Base-by-base conservation (phyloP, 2,888 invertebrate species). In the Slavum lentiscoides region DNA sequence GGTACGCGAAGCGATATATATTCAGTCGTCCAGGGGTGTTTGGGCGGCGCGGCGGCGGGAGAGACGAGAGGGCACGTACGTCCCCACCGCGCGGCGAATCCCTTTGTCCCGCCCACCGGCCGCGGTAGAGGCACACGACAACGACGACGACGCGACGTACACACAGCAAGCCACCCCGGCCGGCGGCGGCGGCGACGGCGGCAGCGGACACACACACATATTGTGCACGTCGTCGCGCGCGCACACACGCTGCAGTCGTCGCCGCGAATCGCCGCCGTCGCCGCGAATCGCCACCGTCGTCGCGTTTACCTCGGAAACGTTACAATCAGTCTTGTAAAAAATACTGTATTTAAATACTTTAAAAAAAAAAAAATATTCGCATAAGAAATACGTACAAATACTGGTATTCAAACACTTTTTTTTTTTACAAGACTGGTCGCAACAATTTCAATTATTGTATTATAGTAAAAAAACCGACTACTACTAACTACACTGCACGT, bases 141-240 rank as follows among this genome's bases (percentile, higher is more conserved):
- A 59, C 75, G 69, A 69, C 70, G 61, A 43, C 76, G 43, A 17
- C 67, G 53, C 21, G 53, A 53, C 64, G 80, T 53, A 64, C 39
- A 9, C 80, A 59, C 77, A 58, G 70, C 58, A 80, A 80, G 80
- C 80, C 80, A 80, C 80, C 80, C 80, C 80, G 80, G 80, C 64
- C 69, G 69, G 61, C 39, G 70, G 55, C 75, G 75, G 74, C 77
- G 80, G 58, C 62, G 49, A 11, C 49, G 49, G 49, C 49, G 49
- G 13, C 49, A 3, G 49, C 49, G 69, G 77, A 80, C 70, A 64
- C 70, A n/a, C 53, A 59, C 70, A 70, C 77, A 77, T 77, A 77
- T 77, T 77, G 77, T 72, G 80, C 80, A 80, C 80, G 70, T 80
- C 80, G 80, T 76, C 70, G 80, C 64, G 70, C 70, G 70, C 80